phyloP scores from a whole-genome alignment of 2,113 vertebrate genomes.

The Synodontis membranacea region DNA sequence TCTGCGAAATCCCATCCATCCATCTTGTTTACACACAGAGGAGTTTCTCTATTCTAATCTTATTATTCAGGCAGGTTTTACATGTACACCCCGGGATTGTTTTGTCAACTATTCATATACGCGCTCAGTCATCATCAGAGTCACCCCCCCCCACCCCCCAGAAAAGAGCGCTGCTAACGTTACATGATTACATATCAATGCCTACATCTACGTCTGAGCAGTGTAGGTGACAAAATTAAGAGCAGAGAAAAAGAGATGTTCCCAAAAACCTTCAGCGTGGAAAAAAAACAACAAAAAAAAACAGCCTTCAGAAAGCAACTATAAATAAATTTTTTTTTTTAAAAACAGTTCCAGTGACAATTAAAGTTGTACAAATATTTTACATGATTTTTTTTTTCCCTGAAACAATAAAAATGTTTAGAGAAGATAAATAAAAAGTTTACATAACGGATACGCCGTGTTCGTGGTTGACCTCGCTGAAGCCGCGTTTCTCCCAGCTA shows the following conservation, averaged over 20 bases:
- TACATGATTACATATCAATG: constrained; percentile 49
- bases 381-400: constrained; percentile 72
- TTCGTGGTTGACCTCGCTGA: constrained; percentile 70
- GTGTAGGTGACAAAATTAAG: constrained; percentile 58
- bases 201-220: constrained; percentile 60
- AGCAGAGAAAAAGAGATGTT: constrained; percentile 58
- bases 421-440: constrained; percentile 81
- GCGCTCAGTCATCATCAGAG: background rate
- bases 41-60: background rate
- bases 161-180: background rate
- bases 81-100: background rate
- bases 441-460: constrained; percentile 67
- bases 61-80: constrained; percentile 9
- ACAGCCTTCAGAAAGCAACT: constrained; percentile 72
- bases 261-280: constrained; percentile 69
- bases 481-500: constrained; percentile 55
- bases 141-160: too few species aligned
- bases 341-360: constrained; percentile 77
- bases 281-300: constrained; percentile 59
- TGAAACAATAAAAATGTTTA: constrained; percentile 78
- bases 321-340: constrained; percentile 72
- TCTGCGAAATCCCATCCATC: constrained; percentile 10
- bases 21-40: background rate
- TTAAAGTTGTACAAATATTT: constrained; percentile 88
- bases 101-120: constrained; percentile 1